Evolutionary conservation across 2,888 invertebrate genomes (phyloP).

Genomic region (Nomada ferruginata): DNA sequence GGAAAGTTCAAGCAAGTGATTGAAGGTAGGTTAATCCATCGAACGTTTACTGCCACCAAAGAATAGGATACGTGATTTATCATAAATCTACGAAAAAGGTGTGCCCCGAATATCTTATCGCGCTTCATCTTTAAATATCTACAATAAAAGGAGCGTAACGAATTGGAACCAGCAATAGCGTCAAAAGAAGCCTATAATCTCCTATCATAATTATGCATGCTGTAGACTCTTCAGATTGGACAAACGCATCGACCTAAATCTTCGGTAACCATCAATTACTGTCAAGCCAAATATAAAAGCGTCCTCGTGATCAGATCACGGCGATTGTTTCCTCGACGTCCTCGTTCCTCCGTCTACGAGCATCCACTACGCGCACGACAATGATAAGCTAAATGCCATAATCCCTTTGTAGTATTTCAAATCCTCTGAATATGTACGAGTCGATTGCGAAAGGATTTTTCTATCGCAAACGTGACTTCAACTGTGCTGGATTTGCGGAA

Average conservation of each 20-base stretch:
- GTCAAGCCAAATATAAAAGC: slow-evolving; percentile 36
- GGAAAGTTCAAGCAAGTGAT: not conserved
- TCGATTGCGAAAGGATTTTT: too few relatives aligned
- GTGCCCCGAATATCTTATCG: not conserved
- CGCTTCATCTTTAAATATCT: slow-evolving; percentile 15
- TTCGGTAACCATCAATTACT: slow-evolving; percentile 40
- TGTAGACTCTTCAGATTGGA: slow-evolving; percentile 2
- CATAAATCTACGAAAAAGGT: not conserved
- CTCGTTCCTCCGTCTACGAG: slow-evolving; percentile 5
- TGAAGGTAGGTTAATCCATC: not conserved
- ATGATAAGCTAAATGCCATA: too few relatives aligned
- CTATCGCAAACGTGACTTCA: too few relatives aligned
- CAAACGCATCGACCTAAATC: slow-evolving; percentile 39
- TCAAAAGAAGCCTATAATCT: slow-evolving; percentile 34
- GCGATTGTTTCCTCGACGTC: slow-evolving; percentile 8
- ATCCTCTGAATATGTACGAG: too few relatives aligned
- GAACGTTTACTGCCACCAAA: not conserved
- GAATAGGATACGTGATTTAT: slow-evolving; percentile 22
- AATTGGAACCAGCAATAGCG: slow-evolving; percentile 37
- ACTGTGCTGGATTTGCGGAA: too few relatives aligned
- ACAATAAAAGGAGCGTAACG: slow-evolving; percentile 21
- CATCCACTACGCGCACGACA: too few relatives aligned
- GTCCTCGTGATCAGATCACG: slow-evolving; percentile 35
- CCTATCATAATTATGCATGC: slow-evolving; percentile 45
- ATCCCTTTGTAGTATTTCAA: too few relatives aligned